Base-by-base conservation (phyloP, 2,797 vertebrate species). In the Pygocentrus nattereri region DNA sequence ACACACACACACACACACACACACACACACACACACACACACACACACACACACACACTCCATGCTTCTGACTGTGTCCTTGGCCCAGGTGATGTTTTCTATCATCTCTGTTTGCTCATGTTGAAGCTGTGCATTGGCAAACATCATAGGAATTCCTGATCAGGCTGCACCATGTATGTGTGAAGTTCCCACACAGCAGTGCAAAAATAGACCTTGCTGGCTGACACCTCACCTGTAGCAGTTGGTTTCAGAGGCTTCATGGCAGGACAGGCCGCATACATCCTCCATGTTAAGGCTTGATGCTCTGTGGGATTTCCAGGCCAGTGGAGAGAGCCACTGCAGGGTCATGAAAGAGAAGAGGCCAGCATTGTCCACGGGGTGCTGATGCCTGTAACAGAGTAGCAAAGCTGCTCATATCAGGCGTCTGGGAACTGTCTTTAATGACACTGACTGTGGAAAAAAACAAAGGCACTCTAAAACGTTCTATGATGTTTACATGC, bases 291-390 rank as follows among this genome's bases (percentile, higher is more conserved):
- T 89, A 85, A 96, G 85, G 82, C 89, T 90, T 82, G 94, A 94
- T 0, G 77, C 82, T 90, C 85, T 93, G 91, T 94, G 89, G 84
- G 94, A 93, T 82, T 91, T 94, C 87, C 91, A 81, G 27, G 94
- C 95, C 88, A 96, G 90, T 0, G 95, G 94, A 49, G 94, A 91
- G 77, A 96, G 94, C 95, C 95, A 96, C 70, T 95, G 93, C 54
- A 96, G 87, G 31, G 95, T 96, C 94, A 96, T 95, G 85, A 95
- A 96, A 82, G 95, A 96, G 90, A 96, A 95, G 78, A 95, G 87
- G 79, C 95, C 95, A 0, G 95, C 94, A 54, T 96, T 96, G 89
- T 96, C 95, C 72, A 96, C 94, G 19, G 95, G 95, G 92, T 96
- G 95, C 89, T 94, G 94, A 85, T 96, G 92, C 83, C 95, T 96